Conservation (phyloP, 2,888 invertebrate species). For the Lamellibrachia columna region DNA sequence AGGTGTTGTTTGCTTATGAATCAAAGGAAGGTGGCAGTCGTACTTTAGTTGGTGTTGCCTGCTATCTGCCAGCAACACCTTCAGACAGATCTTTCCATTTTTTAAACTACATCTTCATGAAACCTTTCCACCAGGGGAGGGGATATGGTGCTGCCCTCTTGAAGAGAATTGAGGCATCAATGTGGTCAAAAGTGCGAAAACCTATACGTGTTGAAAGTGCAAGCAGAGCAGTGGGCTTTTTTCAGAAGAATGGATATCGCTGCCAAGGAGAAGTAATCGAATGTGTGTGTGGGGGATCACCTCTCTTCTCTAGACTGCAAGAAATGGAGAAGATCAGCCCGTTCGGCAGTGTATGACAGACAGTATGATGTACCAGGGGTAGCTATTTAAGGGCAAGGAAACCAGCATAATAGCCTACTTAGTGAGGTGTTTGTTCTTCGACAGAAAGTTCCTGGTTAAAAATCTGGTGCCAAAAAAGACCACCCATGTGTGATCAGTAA, state of each 20-base stretch:
- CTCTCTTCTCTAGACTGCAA: constrained; percentile 24
- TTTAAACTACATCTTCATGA: constrained; percentile 28
- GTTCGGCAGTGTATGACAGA: not conserved
- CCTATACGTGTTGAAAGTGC: constrained; percentile 25
- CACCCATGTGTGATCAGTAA: too few species aligned
- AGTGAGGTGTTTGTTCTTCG: not conserved
- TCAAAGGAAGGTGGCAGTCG: not conserved
- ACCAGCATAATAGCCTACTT: not conserved
- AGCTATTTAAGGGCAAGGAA: not conserved
- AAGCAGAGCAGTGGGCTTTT: constrained; percentile 21
- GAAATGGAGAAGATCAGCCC: constrained; percentile 23
- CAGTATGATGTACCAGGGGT: not conserved
- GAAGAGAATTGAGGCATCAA: not conserved
- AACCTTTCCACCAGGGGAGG: constrained; percentile 13
- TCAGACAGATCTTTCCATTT: constrained; percentile 24
- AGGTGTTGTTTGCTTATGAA: constrained; percentile 22
- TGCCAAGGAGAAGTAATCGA: constrained; percentile 7
- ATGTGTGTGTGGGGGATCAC: constrained; percentile 22
- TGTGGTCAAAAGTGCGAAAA: constrained; percentile 14
- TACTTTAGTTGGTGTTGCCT: constrained; percentile 25
- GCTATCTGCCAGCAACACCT: constrained; percentile 20
- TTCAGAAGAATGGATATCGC: constrained; percentile 22
- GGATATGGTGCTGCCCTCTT: constrained; percentile 26
- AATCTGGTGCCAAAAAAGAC: too few species aligned
- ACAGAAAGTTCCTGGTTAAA: not conserved